Percentiles rank a stretch among this genome's conserved stretches.
phyloP scores from a whole-genome alignment of 2,888 invertebrate species.

The Alloplasta piceator region DNA sequence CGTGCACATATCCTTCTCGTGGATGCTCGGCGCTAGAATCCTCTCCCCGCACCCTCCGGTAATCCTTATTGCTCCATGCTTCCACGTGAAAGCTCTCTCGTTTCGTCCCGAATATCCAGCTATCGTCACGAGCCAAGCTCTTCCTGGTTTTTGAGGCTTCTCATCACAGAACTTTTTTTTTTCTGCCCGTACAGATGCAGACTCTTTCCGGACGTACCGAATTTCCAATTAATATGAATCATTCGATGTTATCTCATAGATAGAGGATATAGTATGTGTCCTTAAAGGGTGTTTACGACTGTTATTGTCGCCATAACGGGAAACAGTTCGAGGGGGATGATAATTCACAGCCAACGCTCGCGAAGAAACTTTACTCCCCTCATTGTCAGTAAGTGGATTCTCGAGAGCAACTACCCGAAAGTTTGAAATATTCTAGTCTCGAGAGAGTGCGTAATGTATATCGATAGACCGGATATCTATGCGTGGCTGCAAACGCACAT shows the following conservation, averaged over 20 bases:
- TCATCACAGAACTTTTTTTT: conserved; percentile 3
- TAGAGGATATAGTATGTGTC: too few species aligned
- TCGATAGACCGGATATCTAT: conserved; percentile 16
- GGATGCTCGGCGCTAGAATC: conserved; percentile 5
- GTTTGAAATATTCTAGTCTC: not conserved
- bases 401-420: not conserved
- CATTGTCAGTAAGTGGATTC: not conserved
- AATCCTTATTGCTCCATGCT: conserved; percentile 29
- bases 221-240: not conserved
- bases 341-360: too few species aligned
- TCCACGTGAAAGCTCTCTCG: conserved; percentile 37
- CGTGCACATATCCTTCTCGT: not conserved
- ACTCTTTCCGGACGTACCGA: not conserved
- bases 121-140: not conserved
- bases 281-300: too few species aligned
- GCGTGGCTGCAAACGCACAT: not conserved
- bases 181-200: not conserved
- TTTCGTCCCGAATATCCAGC: conserved; percentile 13
- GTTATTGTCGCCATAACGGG: too few species aligned
- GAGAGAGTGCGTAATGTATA: not conserved
- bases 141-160: conserved; percentile 5
- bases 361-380: too few species aligned
- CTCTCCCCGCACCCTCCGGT: not conserved
- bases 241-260: not conserved
- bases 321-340: too few species aligned